phyloP scores from a whole-genome alignment of 2,113 vertebrate species.

The Brachypteracias leptosomus region DNA sequence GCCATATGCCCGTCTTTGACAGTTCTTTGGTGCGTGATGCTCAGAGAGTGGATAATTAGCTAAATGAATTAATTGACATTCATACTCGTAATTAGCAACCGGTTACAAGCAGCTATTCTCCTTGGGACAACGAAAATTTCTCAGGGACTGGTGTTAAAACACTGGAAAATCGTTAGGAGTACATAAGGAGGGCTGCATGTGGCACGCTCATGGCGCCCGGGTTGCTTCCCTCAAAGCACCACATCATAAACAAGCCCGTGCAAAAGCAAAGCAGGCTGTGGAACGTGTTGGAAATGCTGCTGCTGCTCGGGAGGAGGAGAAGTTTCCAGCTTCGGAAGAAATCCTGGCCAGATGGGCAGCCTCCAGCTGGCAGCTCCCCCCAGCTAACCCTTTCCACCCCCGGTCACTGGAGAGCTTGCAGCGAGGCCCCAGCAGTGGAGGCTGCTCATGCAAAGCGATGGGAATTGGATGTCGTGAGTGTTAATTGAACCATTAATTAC shows the following conservation, averaged over 20 bases:
- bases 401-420: background rate
- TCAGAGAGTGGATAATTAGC: constrained; percentile 80
- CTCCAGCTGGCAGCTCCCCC: constrained; percentile 28
- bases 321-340: constrained; percentile 25
- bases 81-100: constrained; percentile 78
- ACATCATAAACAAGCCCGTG: background rate
- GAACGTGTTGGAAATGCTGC: background rate
- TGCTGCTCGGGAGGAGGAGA: constrained; percentile 40
- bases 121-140: constrained; percentile 75
- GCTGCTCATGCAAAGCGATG: background rate
- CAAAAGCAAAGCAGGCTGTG: constrained; percentile 10
- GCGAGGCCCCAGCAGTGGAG: background rate
- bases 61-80: constrained; percentile 84
- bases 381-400: background rate
- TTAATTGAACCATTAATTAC: constrained; percentile 72
- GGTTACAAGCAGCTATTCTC: constrained; percentile 79
- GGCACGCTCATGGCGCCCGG: background rate
- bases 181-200: background rate
- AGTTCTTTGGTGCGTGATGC: constrained; percentile 77
- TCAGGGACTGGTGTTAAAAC: constrained; percentile 62
- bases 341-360: constrained; percentile 36
- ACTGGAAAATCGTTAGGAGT: constrained; percentile 35
- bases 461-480: constrained; percentile 55
- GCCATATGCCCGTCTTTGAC: constrained; percentile 76
- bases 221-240: background rate